A percentile compares a stretch with the other conserved stretches of the same genome.
phyloP scores from a whole-genome alignment of 2,888 invertebrate genomes.

The Steromphala cineraria region DNA sequence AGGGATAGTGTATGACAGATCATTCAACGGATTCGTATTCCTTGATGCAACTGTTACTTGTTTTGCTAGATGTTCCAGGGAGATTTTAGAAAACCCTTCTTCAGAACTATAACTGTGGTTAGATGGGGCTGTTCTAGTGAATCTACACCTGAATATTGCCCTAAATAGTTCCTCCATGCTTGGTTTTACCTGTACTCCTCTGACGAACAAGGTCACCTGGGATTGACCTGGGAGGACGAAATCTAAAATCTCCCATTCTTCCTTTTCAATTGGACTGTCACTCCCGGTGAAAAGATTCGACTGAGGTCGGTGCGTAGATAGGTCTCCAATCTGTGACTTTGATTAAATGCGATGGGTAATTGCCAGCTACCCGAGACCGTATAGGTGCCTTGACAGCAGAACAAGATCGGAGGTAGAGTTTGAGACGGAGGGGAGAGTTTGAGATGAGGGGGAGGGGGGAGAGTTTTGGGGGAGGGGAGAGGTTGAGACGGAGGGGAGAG shows the following conservation, averaged over 20 bases:
- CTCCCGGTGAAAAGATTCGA: slow-evolving; percentile 2
- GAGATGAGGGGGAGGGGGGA: too few species aligned
- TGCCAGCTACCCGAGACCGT: slow-evolving; percentile 4
- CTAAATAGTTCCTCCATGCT: too few species aligned
- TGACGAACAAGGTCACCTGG: neutral
- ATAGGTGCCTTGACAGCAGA: neutral
- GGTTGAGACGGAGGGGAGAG: too few species aligned
- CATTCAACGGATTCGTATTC: neutral
- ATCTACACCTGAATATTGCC: too few species aligned
- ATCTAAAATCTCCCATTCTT: slow-evolving; percentile 1
- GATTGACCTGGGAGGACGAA: neutral
- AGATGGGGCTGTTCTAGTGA: too few species aligned
- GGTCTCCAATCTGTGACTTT: slow-evolving; percentile 14
- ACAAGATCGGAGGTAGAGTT: neutral
- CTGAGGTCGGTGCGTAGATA: neutral
- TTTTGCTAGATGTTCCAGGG: too few species aligned
- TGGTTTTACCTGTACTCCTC: neutral
- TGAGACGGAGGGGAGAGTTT: too few species aligned
- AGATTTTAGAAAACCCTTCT: too few species aligned
- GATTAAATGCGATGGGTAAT: slow-evolving; percentile 12
- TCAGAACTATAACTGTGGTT: too few species aligned
- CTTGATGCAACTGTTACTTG: too few species aligned
- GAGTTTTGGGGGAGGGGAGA: too few species aligned
- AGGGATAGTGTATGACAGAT: neutral
- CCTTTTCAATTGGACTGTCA: slow-evolving; percentile 15